phyloP scores from a whole-genome alignment of 2,113 vertebrate species.

The Oncorhynchus nerka region DNA sequence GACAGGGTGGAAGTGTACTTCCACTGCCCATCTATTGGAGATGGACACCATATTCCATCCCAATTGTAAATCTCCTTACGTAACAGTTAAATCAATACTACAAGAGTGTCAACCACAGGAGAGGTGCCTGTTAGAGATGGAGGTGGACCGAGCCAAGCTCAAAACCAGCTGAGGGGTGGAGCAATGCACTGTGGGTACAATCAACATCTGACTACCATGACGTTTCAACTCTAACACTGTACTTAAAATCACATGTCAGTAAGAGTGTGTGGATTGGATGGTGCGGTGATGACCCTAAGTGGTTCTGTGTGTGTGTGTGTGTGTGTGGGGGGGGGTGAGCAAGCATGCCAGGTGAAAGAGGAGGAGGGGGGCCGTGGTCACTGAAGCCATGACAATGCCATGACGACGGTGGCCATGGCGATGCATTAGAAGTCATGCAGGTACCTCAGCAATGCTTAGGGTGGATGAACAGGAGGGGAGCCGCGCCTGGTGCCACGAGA shows the following conservation, averaged over 20 bases:
- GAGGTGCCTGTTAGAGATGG: slow-evolving; percentile 4
- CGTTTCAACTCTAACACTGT: neutral
- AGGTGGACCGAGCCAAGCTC: slow-evolving; percentile 19
- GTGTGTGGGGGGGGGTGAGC: slow-evolving; percentile 56
- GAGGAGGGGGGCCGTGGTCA: slow-evolving; percentile 12
- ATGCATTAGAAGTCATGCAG: slow-evolving; percentile 86
- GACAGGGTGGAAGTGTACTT: too few relatives aligned
- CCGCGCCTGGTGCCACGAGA: slow-evolving; percentile 86
- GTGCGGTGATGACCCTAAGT: too few relatives aligned
- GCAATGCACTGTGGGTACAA: slow-evolving; percentile 45
- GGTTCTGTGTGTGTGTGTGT: slow-evolving; percentile 30
- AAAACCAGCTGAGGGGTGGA: neutral
- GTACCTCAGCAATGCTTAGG: slow-evolving; percentile 99
- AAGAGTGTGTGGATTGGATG: slow-evolving; percentile 21
- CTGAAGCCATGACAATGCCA: slow-evolving; percentile 35
- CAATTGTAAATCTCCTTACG: too few relatives aligned
- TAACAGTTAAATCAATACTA: neutral
- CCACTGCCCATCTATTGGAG: too few relatives aligned
- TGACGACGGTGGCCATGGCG: slow-evolving; percentile 40
- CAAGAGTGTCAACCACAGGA: slow-evolving; percentile 30
- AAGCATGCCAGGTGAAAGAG: neutral
- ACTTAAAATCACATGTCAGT: slow-evolving; percentile 33
- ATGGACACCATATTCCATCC: too few relatives aligned
- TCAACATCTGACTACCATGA: slow-evolving; percentile 11
- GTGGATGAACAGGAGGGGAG: slow-evolving; percentile 99